These are phyloP conservation scores for Phodopus roborovskii DNA, from an alignment of 2,113 vertebrate species.

Conservation along the genomic window DNA sequence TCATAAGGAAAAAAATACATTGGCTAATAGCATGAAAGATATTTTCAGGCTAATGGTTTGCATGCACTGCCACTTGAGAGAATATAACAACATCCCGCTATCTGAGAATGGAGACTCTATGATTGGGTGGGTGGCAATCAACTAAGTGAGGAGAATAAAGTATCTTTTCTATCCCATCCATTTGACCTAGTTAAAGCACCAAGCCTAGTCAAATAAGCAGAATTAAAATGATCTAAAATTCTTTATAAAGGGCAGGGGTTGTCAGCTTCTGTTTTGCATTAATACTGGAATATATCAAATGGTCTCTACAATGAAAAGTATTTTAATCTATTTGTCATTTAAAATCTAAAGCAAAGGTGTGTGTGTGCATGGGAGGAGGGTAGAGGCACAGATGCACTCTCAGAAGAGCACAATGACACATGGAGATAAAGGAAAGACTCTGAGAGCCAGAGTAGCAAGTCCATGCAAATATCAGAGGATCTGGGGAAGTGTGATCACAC, in stretches of 20 bases:
- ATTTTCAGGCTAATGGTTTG: not conserved
- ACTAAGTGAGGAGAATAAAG: not conserved
- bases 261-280: not conserved
- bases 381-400: not conserved
- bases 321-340: constrained; percentile 49
- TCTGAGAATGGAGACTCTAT: not conserved
- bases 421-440: not conserved
- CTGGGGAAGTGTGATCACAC: not conserved
- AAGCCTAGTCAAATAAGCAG: not conserved
- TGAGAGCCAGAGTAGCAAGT: not conserved
- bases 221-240: not conserved
- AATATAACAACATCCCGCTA: not conserved
- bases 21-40: not conserved
- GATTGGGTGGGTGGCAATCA: not conserved
- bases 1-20: not conserved
- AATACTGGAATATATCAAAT: not conserved
- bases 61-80: not conserved
- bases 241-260: not conserved
- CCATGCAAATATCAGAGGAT: not conserved
- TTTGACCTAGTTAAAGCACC: not conserved
- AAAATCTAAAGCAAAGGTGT: constrained; percentile 21
- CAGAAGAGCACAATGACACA: not conserved
- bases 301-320: not conserved
- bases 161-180: not conserved
- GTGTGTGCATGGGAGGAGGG: not conserved